Evolutionary conservation across 2,113 vertebrate genomes (phyloP), one percentile per base, ranked within the genome.

Genomic region (Bufo bufo): DNA sequence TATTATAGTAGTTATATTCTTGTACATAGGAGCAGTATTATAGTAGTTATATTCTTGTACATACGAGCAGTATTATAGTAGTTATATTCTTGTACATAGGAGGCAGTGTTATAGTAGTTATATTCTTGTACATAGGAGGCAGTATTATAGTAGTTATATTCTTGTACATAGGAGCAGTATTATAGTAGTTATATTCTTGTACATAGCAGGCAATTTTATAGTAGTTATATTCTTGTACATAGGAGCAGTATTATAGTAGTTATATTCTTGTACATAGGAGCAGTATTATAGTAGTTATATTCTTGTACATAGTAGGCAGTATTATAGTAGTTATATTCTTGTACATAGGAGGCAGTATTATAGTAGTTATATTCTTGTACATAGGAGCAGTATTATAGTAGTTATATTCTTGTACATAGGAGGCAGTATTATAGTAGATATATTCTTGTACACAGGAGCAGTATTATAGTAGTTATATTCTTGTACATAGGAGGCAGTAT

Each of bases 261-360:
- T 71, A 71, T 71, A 71, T 71, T 71, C 23, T 43, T 71, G 23
- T 71, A 71, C 12, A 71, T 71, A 71, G 66, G 66, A 4, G 66
- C 23, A 71, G 66, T 71, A 71, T 74, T 74, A 74, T 74, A 74
- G 43, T 74, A 74, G 71, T 74, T 49, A 74, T 74, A 74, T 74
- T 74, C 71, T 47, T 74, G 43, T 74, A 74, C 45, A 74, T 74
- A 74, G 71, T 33, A 14, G 66, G 43, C 71, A 74, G 71, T 74
- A 74, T 74, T 74, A 45, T 74, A 74, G 71, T 74, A 74, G 33
- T 74, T 74, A 74, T 74, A 74, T 74, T 47, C 71, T 74, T 74
- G 71, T 74, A 74, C 43, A 74, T 74, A 74, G 71, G 71, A 12
- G n/a, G n/a, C 65, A 66, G 65, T 69, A 69, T 33, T 23, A 23